Percentiles rank a stretch among this genome's conserved stretches.
These are phyloP conservation scores for Vulpes vulpes DNA, from an alignment of 2,113 vertebrate species.

Conservation along the genomic window DNA sequence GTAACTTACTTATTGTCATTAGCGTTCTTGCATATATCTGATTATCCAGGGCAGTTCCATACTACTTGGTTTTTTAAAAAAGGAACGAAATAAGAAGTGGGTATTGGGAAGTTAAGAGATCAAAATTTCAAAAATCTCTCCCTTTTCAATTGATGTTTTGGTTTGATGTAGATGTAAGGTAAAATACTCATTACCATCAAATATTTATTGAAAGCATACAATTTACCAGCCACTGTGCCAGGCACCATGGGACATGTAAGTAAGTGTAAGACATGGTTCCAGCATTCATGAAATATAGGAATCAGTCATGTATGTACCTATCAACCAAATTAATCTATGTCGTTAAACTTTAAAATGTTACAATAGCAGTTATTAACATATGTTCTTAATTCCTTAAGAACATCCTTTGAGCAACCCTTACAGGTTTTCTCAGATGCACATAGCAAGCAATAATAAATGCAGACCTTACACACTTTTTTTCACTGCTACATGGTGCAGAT, in stretches of 20 bases:
- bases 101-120: not conserved
- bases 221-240: not conserved
- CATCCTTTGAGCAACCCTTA: not conserved
- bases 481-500: slow-evolving; percentile 61
- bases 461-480: slow-evolving; percentile 38
- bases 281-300: not conserved
- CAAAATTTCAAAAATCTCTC: not conserved
- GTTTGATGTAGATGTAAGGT: slow-evolving; percentile 21
- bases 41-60: not conserved
- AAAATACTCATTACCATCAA: slow-evolving; percentile 52
- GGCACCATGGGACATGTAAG: not conserved
- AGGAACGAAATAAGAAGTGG: not conserved
- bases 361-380: slow-evolving; percentile 1
- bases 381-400: slow-evolving; percentile 22
- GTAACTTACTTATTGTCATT: not conserved
- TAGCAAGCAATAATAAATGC: not conserved
- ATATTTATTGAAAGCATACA: slow-evolving; percentile 50
- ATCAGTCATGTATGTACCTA: not conserved
- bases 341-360: slow-evolving; percentile 55
- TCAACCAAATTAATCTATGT: slow-evolving; percentile 33
- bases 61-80: not conserved
- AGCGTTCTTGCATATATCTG: not conserved
- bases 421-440: slow-evolving; percentile 53
- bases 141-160: slow-evolving; percentile 16
- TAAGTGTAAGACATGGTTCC: not conserved